Conservation (phyloP, 2,797 vertebrate species). For the Micromesistius poutassou region DNA sequence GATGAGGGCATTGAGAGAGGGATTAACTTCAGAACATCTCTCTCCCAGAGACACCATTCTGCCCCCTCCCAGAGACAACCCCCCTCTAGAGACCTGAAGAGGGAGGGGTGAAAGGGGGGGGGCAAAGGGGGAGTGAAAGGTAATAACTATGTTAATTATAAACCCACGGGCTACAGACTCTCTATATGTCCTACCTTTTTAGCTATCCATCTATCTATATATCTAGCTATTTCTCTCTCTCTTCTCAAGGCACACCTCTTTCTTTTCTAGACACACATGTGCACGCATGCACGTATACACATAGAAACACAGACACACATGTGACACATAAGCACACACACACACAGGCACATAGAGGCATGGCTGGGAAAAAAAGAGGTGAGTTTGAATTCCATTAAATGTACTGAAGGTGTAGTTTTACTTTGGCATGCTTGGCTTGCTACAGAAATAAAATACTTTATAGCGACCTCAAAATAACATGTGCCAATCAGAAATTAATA, state of each 20-base stretch:
- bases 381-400: not conserved
- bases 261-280: not conserved
- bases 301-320: no score
- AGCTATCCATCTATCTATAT: no score
- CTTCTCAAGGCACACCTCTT: not conserved
- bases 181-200: no score
- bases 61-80: slow-evolving; percentile 61
- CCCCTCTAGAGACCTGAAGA: slow-evolving; percentile 54
- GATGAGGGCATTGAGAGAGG: slow-evolving; percentile 23
- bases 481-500: not conserved
- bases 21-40: slow-evolving; percentile 54
- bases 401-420: not conserved
- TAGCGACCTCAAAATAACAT: not conserved
- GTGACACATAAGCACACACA: not conserved
- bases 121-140: no score
- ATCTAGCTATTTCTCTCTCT: no score
- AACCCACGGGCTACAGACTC: no score
- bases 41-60: slow-evolving; percentile 52
- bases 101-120: slow-evolving; percentile 52
- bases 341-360: not conserved
- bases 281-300: not conserved
- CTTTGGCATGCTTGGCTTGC: not conserved
- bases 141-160: no score
- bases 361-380: not conserved
- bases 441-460: no score